These are phyloP conservation scores for Pterois miles DNA, from an alignment of 2,797 vertebrate species.

Conservation along the genomic window DNA sequence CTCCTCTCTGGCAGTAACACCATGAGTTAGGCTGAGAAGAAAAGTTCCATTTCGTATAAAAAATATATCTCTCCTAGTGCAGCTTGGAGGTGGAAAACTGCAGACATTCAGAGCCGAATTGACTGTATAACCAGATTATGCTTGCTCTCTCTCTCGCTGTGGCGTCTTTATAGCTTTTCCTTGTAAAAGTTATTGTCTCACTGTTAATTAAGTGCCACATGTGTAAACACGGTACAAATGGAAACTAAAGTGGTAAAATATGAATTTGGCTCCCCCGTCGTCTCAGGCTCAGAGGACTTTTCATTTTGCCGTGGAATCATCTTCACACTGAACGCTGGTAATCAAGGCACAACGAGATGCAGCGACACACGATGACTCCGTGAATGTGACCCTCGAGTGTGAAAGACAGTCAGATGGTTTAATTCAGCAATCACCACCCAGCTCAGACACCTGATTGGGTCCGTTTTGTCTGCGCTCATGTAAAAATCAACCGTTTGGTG, in stretches of 20 bases:
- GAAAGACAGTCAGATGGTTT: slow-evolving; percentile 53
- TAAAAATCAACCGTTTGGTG: slow-evolving; percentile 34
- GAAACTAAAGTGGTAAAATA: slow-evolving; percentile 8
- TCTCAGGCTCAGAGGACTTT: not conserved
- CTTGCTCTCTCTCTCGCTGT: not conserved
- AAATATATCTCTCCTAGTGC: not conserved
- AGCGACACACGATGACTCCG: slow-evolving; percentile 14
- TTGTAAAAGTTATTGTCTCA: slow-evolving; percentile 16
- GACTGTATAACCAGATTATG: not conserved
- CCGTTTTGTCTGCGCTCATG: slow-evolving; percentile 48
- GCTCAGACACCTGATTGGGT: slow-evolving; percentile 60
- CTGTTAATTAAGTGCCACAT: slow-evolving; percentile 12
- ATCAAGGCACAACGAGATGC: slow-evolving; percentile 61
- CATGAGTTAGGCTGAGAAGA: not conserved
- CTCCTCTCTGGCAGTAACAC: not conserved
- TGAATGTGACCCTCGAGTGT: slow-evolving; percentile 52
- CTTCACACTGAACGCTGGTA: slow-evolving; percentile 40
- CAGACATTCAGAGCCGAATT: not conserved
- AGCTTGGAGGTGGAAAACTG: slow-evolving; percentile 15
- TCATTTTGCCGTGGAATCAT: slow-evolving; percentile 48
- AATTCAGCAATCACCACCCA: slow-evolving; percentile 56
- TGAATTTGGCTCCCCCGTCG: not conserved
- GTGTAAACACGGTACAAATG: slow-evolving; percentile 8
- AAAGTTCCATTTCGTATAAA: slow-evolving; percentile 1
- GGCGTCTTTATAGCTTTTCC: slow-evolving; percentile 3